Base-by-base conservation (phyloP, 2,797 vertebrate species). In the Chlorospingus flavigularis region DNA sequence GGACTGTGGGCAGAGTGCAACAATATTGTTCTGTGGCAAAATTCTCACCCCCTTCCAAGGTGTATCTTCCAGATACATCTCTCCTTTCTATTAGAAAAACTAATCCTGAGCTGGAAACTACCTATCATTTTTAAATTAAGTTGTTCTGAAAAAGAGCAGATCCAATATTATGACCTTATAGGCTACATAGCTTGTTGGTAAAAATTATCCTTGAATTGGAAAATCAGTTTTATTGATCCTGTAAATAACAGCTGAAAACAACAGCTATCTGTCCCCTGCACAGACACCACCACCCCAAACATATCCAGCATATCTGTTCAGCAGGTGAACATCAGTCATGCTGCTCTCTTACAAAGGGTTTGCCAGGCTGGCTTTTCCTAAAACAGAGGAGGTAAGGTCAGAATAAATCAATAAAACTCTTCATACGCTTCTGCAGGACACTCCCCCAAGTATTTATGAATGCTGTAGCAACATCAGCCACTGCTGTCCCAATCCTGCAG, bases 151-250 rank as follows among this genome's bases (percentile, higher is more conserved):
- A 78, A 72, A 68, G 35, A 90, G 10, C 7, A 90, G 58, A 94
- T 72, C 75, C 79, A 83, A 88, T 91, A 88, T 47, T 83, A 47
- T 8, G 6, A 55, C 70, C 51, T 86, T 24, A 43, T 5, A 81
- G 53, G 40, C 65, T 87, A 42, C 24, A 28, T n/a, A 66, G 75
- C 50, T 80, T 70, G 72, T 73, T 91, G 75, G 78, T 92, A 88
- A 95, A 95, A 96, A 93, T 67, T 66, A 94, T 48, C 40, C 76
- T 72, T 86, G 92, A 92, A 92, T 91, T 89, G 90, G 73, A 95
- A 96, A 95, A 96, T 94, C 91, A 84, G 73, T 96, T 95, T 76
- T 95, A 97, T 95, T 96, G 96, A 97, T 96, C 84, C 82, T 70
- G 81, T 84, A 94, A 95, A 76, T 90, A 96, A 94, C 76, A 92